A percentile compares a stretch with the other conserved stretches of the same genome.
Conservation (phyloP, 2,797 vertebrate genomes). For the Scyliorhinus canicula region DNA sequence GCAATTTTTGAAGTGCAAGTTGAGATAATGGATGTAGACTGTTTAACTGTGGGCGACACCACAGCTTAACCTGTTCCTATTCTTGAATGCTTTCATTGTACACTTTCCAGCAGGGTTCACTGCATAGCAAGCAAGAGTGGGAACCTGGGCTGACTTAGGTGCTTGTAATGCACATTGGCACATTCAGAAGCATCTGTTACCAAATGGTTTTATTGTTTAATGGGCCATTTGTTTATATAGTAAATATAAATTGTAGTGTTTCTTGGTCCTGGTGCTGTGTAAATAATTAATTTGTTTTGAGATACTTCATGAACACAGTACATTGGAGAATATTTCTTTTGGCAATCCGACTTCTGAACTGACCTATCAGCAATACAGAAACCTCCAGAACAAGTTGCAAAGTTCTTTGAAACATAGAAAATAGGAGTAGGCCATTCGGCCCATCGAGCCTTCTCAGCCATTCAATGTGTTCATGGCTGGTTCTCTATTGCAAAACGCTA, state of each 20-base stretch:
- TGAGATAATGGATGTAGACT: background rate
- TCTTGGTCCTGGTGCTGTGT: background rate
- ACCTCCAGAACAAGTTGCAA: background rate
- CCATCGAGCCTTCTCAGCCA: too few species aligned
- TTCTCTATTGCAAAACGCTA: too few species aligned
- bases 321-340: background rate
- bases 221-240: background rate
- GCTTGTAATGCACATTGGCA: background rate
- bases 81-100: background rate
- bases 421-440: too few species aligned
- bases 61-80: background rate
- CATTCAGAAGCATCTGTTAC: background rate
- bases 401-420: too few species aligned
- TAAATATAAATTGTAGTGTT: background rate
- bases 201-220: background rate
- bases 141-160: background rate
- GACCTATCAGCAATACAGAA: background rate
- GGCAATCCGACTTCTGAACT: background rate
- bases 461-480: too few species aligned
- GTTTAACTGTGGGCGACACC: background rate
- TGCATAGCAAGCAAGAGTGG: background rate
- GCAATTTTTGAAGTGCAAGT: background rate
- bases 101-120: background rate
- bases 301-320: background rate
- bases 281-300: conserved; percentile 10